Evolutionary conservation across 2,797 vertebrate genomes (phyloP), one percentile per base, ranked within the genome.

Genomic region (Apogon hyalosoma): DNA sequence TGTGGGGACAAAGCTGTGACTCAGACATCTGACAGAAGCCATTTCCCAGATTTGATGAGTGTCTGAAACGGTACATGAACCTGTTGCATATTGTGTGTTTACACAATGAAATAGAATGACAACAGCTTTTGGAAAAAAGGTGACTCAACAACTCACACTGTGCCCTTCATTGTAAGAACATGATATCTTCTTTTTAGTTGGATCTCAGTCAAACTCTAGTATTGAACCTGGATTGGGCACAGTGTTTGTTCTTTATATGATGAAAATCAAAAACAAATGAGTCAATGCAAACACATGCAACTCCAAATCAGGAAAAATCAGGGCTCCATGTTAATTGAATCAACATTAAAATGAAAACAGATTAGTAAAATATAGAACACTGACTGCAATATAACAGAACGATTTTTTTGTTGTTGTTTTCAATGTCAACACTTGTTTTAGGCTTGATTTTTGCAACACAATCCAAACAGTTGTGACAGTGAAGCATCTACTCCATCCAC

Each of bases 1-100:
- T 54, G 51, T 39, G 15, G 21, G 58, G 61, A 78, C 45, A 73
- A 56, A 57, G 2, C 74, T 58, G 7, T 88, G 86, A 90, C 73
- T 90, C 89, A 90, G 38, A 68, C 0, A 11, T 65, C 42, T 21
- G 28, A 28, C 14, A 9, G 19, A 0, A 2, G 18, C 60, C 42
- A 69, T n/a, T 90, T 86, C 71, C 60, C 42, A 76, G 59, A 87
- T 39, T 6, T 86, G 68, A 71, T 43, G 1, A 0, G 1, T 0
- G 0, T 50, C 31, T 41, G 49, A 16, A 2, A 58, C 14, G 59
- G 24, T 7, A 8, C 7, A 2, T 43, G 0, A 49, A 9, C 15
- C 21, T 40, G 11, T 8, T 10, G 10, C 4, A 4, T 42, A 36
- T 36, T 36, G 18, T 13, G 10, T 21, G 36, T 36, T 14, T 10